A percentile compares a stretch with the other conserved stretches of the same genome.
phyloP scores from a whole-genome alignment of 2,888 invertebrate species.

The Drosophila prostipennis region DNA sequence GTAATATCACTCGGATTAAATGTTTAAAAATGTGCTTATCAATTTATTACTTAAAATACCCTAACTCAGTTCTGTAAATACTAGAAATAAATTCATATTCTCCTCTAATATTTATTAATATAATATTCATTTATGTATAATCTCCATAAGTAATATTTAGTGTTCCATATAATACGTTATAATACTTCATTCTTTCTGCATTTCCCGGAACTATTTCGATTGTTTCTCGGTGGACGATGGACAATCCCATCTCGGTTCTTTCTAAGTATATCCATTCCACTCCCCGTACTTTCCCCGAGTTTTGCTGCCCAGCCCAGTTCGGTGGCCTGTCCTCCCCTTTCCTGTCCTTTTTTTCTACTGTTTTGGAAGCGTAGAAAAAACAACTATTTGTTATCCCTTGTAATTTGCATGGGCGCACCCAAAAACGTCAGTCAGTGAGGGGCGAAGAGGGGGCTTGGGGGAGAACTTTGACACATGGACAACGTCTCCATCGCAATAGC shows the following conservation, averaged over 20 bases:
- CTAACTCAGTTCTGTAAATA: too few relatives aligned
- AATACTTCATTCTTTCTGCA: neutral
- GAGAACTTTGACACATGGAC: constrained; percentile 68
- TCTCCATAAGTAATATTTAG: neutral
- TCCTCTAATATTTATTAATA: too few relatives aligned
- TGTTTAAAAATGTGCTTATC: too few relatives aligned
- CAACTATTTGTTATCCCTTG: constrained; percentile 64
- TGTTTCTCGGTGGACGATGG: neutral
- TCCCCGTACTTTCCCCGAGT: constrained; percentile 6
- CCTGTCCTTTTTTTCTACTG: neutral
- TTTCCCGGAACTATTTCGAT: constrained; percentile 1
- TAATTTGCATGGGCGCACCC: constrained; percentile 68
- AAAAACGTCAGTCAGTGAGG: constrained; percentile 40
- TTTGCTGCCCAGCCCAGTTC: constrained; percentile 11
- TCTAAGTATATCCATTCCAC: neutral
- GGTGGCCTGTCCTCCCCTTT: neutral
- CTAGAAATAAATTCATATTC: too few relatives aligned
- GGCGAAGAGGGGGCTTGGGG: constrained; percentile 33
- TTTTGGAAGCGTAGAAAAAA: constrained; percentile 4
- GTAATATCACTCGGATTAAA: too few relatives aligned
- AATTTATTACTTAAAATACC: too few relatives aligned
- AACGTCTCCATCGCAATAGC: constrained; percentile 26
- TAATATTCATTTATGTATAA: too few relatives aligned
- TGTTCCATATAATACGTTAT: neutral
- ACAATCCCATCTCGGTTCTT: neutral